Percentiles rank a stretch among this genome's conserved stretches.
These are phyloP conservation scores for Biston stratarius DNA, from an alignment of 2,888 invertebrate genomes.

Conservation along the genomic window DNA sequence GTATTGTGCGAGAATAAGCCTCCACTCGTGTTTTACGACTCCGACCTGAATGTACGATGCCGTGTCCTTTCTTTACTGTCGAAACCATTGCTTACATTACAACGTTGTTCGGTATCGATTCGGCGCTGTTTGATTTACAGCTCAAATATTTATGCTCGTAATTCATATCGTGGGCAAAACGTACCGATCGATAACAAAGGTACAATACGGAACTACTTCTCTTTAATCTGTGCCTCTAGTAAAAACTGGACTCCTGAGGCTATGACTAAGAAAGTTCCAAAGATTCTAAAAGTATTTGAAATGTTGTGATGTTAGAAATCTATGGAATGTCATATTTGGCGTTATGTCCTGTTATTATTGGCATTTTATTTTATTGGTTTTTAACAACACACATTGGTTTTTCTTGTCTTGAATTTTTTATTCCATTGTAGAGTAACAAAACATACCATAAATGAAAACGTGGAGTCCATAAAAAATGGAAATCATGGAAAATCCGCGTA, in stretches of 20 bases:
- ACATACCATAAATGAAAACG: no score
- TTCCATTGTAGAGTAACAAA: no score
- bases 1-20: conserved; percentile 7
- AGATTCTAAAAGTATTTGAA: not conserved
- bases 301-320: not conserved
- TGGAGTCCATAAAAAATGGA: no score
- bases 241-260: not conserved
- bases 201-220: conserved; percentile 4
- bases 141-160: conserved; percentile 24
- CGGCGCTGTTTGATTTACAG: conserved; percentile 37
- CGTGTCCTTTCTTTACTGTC: conserved; percentile 53
- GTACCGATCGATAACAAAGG: conserved; percentile 8
- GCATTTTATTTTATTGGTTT: no score
- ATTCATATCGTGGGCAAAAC: conserved; percentile 21
- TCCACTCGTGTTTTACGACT: conserved; percentile 54
- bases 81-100: conserved; percentile 46
- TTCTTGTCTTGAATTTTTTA: no score
- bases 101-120: conserved; percentile 39
- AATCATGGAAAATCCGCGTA: no score
- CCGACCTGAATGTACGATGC: conserved; percentile 54
- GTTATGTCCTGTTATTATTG: no score
- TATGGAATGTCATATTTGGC: not conserved
- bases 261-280: not conserved
- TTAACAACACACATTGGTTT: no score
- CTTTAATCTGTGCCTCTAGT: not conserved